A percentile compares a stretch with the other conserved stretches of the same genome.
Evolutionary conservation across 2,797 vertebrate genomes (phyloP).

Genomic region (Tarsius wallacei): DNA sequence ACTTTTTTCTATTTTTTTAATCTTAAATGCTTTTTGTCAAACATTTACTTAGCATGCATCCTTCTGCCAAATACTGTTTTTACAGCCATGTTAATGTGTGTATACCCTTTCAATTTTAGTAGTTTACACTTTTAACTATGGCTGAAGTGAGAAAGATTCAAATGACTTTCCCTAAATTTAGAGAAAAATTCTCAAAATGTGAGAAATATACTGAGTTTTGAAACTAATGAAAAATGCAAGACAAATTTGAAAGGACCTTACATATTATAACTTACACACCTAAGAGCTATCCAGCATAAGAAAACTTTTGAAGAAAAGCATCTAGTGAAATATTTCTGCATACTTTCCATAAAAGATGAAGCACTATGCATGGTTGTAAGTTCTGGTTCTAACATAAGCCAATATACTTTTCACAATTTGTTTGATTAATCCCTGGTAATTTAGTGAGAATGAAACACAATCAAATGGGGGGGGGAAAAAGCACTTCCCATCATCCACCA

Average conservation of each 20-base stretch:
- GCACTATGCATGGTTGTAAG: neutral
- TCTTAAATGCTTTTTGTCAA: constrained; percentile 79
- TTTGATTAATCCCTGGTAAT: constrained; percentile 63
- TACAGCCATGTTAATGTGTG: constrained; percentile 80
- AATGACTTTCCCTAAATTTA: constrained; percentile 65
- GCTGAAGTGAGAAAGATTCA: constrained; percentile 79
- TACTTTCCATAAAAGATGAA: constrained; percentile 3
- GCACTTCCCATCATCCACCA: neutral
- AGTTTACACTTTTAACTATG: constrained; percentile 87
- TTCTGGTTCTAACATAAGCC: constrained; percentile 30
- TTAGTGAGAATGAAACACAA: constrained; percentile 41
- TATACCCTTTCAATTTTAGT: constrained; percentile 82
- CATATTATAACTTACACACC: neutral
- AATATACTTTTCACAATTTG: constrained; percentile 42
- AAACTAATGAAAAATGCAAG: constrained; percentile 71
- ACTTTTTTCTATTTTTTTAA: constrained; percentile 34
- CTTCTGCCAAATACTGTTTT: constrained; percentile 85
- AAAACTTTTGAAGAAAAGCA: constrained; percentile 36
- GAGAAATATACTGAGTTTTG: constrained; percentile 82
- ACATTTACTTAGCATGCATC: constrained; percentile 85
- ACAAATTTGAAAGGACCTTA: constrained; percentile 54
- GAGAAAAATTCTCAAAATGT: neutral
- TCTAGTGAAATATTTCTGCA: constrained; percentile 16
- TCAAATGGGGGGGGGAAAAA: constrained; percentile 54
- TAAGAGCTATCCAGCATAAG: constrained; percentile 47